phyloP scores from a whole-genome alignment of 2,888 invertebrate species.

The Eumacrocentrus americanus region DNA sequence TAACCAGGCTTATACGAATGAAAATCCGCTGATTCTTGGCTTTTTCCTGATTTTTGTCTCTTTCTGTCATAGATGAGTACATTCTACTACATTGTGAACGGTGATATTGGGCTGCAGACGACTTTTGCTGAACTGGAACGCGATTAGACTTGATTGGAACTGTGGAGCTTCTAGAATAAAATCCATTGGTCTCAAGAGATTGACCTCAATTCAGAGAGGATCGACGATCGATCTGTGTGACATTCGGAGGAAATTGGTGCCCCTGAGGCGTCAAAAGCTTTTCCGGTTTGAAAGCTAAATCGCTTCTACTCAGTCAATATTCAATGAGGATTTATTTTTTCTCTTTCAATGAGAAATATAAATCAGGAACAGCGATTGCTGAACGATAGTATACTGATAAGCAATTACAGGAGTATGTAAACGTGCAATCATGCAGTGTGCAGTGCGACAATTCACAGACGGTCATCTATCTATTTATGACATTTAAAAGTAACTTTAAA shows the following conservation, averaged over 20 bases:
- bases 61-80: too few relatives aligned
- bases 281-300: constrained; percentile 16
- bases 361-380: neutral
- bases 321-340: neutral
- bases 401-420: too few relatives aligned
- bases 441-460: neutral
- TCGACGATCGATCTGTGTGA: constrained; percentile 17
- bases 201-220: constrained; percentile 24
- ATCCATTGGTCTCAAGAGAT: too few relatives aligned
- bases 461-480: neutral
- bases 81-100: too few relatives aligned
- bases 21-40: too few relatives aligned
- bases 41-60: too few relatives aligned
- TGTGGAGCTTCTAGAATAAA: too few relatives aligned
- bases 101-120: too few relatives aligned
- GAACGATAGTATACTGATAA: neutral
- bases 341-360: neutral
- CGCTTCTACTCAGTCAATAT: constrained; percentile 1
- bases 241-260: constrained; percentile 19
- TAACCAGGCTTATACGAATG: too few relatives aligned
- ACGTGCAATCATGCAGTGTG: constrained; percentile 14
- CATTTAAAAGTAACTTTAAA: neutral
- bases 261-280: constrained; percentile 15
- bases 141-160: too few relatives aligned
- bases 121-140: too few relatives aligned